These are phyloP conservation scores for Solenopsis fugax DNA, from an alignment of 1,140 invertebrate species.

Conservation along the genomic window DNA sequence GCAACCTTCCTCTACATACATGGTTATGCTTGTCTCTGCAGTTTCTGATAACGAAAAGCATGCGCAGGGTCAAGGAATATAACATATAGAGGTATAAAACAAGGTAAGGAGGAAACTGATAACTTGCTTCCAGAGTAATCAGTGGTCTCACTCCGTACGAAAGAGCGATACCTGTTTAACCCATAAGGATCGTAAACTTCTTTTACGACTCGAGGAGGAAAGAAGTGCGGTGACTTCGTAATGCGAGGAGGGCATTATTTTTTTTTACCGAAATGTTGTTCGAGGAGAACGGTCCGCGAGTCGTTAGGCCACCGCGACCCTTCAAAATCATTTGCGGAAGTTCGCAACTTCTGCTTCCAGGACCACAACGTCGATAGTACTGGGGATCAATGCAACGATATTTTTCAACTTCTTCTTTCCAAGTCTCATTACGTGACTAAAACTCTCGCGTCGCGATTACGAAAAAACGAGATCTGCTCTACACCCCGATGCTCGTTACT, in stretches of 20 bases:
- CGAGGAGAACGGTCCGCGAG: no score
- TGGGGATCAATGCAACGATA: neutral
- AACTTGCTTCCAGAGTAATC: constrained; percentile 30
- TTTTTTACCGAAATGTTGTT: constrained; percentile 1
- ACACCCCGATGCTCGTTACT: constrained; percentile 1
- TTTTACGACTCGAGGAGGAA: constrained; percentile 56
- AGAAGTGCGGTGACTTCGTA: neutral
- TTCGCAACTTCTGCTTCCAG: constrained; percentile 11
- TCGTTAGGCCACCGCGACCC: neutral
- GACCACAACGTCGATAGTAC: neutral
- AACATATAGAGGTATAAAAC: constrained; percentile 22
- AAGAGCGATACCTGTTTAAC: constrained; percentile 52
- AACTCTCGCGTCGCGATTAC: neutral
- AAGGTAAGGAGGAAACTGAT: constrained; percentile 38
- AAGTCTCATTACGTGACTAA: constrained; percentile 31
- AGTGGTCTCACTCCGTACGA: constrained; percentile 5
- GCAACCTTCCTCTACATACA: neutral
- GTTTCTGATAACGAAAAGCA: neutral
- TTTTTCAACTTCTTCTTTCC: constrained; percentile 8
- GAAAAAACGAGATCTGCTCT: constrained; percentile 3
- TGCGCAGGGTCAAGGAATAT: neutral
- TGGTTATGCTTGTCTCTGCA: neutral
- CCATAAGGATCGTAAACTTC: constrained; percentile 63
- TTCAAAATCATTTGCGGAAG: constrained; percentile 25
- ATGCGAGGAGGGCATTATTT: constrained; percentile 6